Conservation (phyloP, 2,888 invertebrate species). For the Ditula angustiorana region DNA sequence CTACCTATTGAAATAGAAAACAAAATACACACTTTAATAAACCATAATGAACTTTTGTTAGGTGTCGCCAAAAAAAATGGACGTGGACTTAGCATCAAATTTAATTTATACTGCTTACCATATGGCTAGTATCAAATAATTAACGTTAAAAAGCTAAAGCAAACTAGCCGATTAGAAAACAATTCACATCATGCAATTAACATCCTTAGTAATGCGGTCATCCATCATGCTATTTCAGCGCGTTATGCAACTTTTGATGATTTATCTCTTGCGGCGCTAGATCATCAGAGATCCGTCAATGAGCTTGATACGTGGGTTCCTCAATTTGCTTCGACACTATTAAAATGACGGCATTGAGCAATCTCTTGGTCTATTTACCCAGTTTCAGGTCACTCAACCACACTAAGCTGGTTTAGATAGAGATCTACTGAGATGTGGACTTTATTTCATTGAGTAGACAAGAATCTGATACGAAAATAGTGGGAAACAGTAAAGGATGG, state of each 20-base stretch:
- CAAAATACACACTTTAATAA: too few relatives aligned
- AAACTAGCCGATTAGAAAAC: too few relatives aligned
- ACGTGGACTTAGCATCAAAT: too few relatives aligned
- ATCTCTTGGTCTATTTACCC: slow-evolving; percentile 74
- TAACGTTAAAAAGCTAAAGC: too few relatives aligned
- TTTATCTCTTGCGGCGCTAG: slow-evolving; percentile 59
- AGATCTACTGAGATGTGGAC: slow-evolving; percentile 2
- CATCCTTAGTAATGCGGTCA: slow-evolving; percentile 12
- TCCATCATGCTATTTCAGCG: slow-evolving; percentile 32
- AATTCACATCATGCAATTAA: slow-evolving; percentile 7
- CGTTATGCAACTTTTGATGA: slow-evolving; percentile 48
- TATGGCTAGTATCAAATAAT: too few relatives aligned
- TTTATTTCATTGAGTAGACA: neutral
- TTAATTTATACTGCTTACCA: too few relatives aligned
- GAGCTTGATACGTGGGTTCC: slow-evolving; percentile 74
- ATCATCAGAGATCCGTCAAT: slow-evolving; percentile 74
- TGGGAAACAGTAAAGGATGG: neutral
- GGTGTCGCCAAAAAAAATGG: too few relatives aligned
- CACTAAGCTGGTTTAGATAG: slow-evolving; percentile 4
- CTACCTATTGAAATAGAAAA: too few relatives aligned
- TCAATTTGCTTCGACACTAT: slow-evolving; percentile 72
- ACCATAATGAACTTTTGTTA: too few relatives aligned
- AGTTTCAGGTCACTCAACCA: slow-evolving; percentile 70
- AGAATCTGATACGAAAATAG: neutral
- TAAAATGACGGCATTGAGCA: slow-evolving; percentile 62